A percentile compares a stretch with the other conserved stretches of the same genome.
Conservation (phyloP, 2,113 vertebrate genomes). For the Martes martes region DNA sequence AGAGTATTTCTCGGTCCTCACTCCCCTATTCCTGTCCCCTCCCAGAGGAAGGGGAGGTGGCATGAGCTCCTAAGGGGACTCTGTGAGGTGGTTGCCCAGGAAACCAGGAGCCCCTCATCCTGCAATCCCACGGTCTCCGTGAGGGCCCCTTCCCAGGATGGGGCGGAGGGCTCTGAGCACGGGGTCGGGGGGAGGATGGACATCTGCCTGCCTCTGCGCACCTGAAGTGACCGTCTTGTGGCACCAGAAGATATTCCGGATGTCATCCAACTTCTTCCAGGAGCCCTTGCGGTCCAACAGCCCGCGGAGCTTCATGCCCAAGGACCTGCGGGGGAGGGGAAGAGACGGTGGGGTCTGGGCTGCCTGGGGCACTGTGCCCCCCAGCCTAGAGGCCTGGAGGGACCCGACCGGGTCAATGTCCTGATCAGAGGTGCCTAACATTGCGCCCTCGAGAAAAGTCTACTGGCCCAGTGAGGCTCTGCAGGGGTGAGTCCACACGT, state of each 20-base stretch:
- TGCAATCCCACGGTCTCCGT: neutral
- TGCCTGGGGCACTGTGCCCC: neutral
- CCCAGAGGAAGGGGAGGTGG: neutral
- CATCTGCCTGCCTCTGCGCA: neutral
- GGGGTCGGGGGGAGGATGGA: too few species aligned
- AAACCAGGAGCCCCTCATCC: neutral
- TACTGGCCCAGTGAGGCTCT: neutral
- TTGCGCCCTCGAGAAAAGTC: neutral
- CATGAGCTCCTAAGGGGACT: neutral
- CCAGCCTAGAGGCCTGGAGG: neutral
- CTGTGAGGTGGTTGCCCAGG: neutral
- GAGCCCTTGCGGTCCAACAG: constrained; percentile 67
- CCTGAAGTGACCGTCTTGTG: constrained; percentile 70
- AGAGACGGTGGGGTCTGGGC: neutral
- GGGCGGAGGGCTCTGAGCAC: neutral
- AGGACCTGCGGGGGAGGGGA: constrained; percentile 47
- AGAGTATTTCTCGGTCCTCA: neutral
- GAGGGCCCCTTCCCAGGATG: neutral
- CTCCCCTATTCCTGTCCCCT: neutral
- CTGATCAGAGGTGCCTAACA: neutral
- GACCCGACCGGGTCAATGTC: neutral
- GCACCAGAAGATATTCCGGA: constrained; percentile 74
- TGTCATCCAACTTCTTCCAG: constrained; percentile 76
- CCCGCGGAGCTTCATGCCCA: constrained; percentile 74
- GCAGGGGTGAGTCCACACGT: too few species aligned